Evolutionary conservation across 2,888 invertebrate species (phyloP).

Genomic region (Andrena chrysosceles): DNA sequence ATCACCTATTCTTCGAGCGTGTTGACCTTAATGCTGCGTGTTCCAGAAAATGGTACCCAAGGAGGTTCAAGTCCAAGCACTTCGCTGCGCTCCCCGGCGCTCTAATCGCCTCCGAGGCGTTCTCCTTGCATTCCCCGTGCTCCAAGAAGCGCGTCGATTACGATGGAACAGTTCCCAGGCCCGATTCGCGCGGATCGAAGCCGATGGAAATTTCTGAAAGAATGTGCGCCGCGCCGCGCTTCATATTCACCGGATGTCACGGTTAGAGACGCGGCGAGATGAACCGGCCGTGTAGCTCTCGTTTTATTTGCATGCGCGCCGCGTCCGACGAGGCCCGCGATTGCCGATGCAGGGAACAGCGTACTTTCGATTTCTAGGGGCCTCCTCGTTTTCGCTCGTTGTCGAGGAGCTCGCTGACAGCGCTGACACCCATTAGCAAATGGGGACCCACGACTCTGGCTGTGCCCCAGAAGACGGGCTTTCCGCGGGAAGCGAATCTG

Average conservation of each 20-base stretch:
- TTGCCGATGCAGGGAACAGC: not conserved
- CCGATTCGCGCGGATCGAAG: not conserved
- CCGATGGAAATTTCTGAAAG: conserved; percentile 4
- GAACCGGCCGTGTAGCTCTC: conserved; percentile 3
- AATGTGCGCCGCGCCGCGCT: conserved; percentile 7
- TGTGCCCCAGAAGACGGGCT: conserved; percentile 25
- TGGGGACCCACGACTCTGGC: too few relatives aligned
- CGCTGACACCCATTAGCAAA: too few relatives aligned
- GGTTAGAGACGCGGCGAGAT: conserved; percentile 9
- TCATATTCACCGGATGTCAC: conserved; percentile 13
- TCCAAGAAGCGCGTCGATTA: too few relatives aligned
- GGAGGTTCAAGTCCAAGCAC: too few relatives aligned
- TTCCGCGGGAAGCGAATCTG: conserved; percentile 37
- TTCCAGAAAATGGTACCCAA: too few relatives aligned
- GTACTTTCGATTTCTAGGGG: not conserved
- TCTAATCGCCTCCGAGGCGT: too few relatives aligned
- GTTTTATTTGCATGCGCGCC: not conserved
- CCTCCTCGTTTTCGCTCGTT: not conserved
- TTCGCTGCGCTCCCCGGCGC: too few relatives aligned
- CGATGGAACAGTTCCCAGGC: too few relatives aligned
- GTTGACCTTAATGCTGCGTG: too few relatives aligned
- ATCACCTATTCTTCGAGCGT: too few relatives aligned
- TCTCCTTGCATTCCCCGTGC: too few relatives aligned
- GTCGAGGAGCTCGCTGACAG: too few relatives aligned
- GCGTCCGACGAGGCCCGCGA: not conserved